Evolutionary conservation across 2,113 vertebrate genomes (phyloP).

Genomic region (Microcebus ravelobensis): DNA sequence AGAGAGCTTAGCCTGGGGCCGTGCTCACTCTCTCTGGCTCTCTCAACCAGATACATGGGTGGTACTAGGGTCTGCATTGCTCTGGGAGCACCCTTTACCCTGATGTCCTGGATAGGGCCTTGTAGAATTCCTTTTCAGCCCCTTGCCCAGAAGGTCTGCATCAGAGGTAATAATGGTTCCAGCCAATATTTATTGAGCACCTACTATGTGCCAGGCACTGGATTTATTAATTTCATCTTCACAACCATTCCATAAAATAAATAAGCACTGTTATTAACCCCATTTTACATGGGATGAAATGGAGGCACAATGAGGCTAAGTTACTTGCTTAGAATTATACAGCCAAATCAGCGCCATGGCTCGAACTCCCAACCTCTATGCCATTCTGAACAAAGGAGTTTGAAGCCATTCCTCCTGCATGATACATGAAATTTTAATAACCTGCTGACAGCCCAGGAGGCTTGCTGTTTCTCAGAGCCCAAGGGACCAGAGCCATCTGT

Average conservation of each 20-base stretch:
- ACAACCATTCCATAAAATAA: not conserved
- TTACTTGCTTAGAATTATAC: not conserved
- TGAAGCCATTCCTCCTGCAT: not conserved
- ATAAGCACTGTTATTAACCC: not conserved
- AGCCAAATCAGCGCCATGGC: not conserved
- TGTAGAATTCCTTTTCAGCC: not conserved
- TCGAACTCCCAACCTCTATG: not conserved
- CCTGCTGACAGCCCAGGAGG: not conserved
- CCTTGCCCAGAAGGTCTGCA: not conserved
- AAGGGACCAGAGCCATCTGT: constrained; percentile 65
- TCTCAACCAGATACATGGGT: not conserved
- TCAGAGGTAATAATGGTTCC: not conserved
- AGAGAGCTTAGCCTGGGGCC: not conserved
- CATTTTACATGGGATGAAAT: not conserved
- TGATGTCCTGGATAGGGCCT: not conserved
- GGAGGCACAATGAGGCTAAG: not conserved
- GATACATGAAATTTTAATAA: constrained; percentile 47
- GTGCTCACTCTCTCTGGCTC: not conserved
- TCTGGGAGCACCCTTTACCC: not conserved
- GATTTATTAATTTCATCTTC: not conserved
- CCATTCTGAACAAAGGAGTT: not conserved
- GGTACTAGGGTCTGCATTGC: not conserved
- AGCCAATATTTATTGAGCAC: not conserved
- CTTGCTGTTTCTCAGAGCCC: constrained; percentile 50
- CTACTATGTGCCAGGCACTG: not conserved